These are phyloP conservation scores for Lepidocyrtinus sp. DNA, from an alignment of 2,888 invertebrate species.

Conservation along the genomic window DNA sequence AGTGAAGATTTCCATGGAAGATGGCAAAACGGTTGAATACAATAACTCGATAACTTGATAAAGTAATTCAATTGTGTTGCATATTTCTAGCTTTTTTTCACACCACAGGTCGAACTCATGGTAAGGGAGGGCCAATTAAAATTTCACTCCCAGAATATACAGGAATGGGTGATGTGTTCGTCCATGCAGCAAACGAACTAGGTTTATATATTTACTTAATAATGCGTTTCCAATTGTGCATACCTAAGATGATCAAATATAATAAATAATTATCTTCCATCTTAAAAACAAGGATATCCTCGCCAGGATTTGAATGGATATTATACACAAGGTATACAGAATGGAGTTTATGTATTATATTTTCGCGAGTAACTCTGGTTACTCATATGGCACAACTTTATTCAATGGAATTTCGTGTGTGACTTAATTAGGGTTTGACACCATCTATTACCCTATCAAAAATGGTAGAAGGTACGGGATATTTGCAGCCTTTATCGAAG, in stretches of 20 bases:
- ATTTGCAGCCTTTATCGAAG: constrained; percentile 56
- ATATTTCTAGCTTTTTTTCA: constrained; percentile 5
- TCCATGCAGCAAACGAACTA: constrained; percentile 54
- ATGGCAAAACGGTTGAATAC: constrained; percentile 46
- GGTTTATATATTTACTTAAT: too few relatives aligned
- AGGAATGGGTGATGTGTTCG: constrained; percentile 61
- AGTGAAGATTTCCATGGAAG: constrained; percentile 53
- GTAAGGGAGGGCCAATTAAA: constrained; percentile 54
- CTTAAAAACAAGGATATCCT: constrained; percentile 58
- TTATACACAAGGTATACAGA: constrained; percentile 63
- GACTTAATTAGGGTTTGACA: too few relatives aligned
- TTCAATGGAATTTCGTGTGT: too few relatives aligned
- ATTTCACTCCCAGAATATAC: constrained; percentile 61
- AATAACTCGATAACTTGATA: neutral
- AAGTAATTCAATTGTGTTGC: neutral
- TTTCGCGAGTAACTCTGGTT: too few relatives aligned
- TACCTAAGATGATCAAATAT: too few relatives aligned
- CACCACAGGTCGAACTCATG: constrained; percentile 54
- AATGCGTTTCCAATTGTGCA: too few relatives aligned
- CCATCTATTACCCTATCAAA: constrained; percentile 63
- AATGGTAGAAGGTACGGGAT: constrained; percentile 56
- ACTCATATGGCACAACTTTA: too few relatives aligned
- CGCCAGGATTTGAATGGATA: constrained; percentile 60
- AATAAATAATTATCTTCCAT: too few relatives aligned
- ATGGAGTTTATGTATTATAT: too few relatives aligned